A percentile compares a stretch with the other conserved stretches of the same genome.
phyloP scores from a whole-genome alignment of 1,140 invertebrate genomes.

The Palaemon carinicauda region DNA sequence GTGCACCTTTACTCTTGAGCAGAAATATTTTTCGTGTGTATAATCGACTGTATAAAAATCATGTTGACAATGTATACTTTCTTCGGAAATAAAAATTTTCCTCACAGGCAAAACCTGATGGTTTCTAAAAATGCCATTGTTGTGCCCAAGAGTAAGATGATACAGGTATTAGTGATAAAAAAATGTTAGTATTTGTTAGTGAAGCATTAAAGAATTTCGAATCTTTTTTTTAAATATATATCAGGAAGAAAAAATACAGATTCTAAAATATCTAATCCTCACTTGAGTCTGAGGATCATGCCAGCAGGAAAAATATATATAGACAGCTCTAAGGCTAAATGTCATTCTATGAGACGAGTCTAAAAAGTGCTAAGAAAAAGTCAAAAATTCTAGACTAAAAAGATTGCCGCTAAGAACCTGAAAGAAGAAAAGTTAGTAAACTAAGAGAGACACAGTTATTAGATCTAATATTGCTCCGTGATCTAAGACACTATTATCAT shows the following conservation, averaged over 20 bases:
- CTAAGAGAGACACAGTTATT: conserved; percentile 30
- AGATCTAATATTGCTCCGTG: conserved; percentile 19
- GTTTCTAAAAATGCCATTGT: not conserved
- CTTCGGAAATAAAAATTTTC: too few species aligned
- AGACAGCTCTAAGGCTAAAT: not conserved
- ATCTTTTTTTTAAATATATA: not conserved
- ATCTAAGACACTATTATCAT: conserved; percentile 10
- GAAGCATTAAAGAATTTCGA: not conserved
- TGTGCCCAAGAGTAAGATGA: conserved; percentile 9
- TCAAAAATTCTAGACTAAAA: conserved; percentile 11
- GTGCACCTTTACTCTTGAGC: too few species aligned
- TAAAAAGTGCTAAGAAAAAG: conserved; percentile 15
- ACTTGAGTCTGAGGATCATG: conserved; percentile 7
- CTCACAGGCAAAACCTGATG: not conserved
- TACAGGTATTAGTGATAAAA: conserved; percentile 13
- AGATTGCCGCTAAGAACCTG: conserved; percentile 35
- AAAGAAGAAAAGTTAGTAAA: conserved; percentile 33
- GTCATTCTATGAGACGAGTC: not conserved
- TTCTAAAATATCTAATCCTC: not conserved
- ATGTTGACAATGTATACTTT: too few species aligned
- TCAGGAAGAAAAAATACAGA: not conserved
- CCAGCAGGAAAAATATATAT: conserved; percentile 7
- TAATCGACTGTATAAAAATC: too few species aligned
- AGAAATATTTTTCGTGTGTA: too few species aligned
- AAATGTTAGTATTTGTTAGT: conserved; percentile 19